Conservation (phyloP, 2,888 invertebrate species). For the Lasioglossum zephyrum region DNA sequence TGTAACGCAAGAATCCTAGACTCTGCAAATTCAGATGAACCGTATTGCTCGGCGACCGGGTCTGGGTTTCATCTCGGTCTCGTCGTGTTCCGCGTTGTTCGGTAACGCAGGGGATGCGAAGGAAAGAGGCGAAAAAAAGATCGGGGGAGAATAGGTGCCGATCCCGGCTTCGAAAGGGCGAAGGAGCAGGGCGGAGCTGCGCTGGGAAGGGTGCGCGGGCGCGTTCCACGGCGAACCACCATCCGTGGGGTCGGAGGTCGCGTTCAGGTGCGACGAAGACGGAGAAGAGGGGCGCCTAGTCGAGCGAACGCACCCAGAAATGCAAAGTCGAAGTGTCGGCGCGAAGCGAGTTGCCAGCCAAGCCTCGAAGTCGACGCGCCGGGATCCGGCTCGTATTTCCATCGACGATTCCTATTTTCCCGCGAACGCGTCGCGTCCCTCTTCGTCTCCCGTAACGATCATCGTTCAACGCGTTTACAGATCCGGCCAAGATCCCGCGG, state of each 20-base stretch:
- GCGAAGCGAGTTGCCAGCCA: slow-evolving; percentile 65
- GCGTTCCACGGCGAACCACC: slow-evolving; percentile 69
- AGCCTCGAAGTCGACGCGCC: slow-evolving; percentile 67
- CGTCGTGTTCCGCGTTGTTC: neutral
- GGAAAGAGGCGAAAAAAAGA: slow-evolving; percentile 2
- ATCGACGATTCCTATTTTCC: slow-evolving; percentile 27
- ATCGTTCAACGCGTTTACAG: neutral
- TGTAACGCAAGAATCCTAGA: neutral
- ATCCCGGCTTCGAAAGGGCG: slow-evolving; percentile 68
- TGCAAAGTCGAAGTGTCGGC: slow-evolving; percentile 75
- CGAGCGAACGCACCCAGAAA: slow-evolving; percentile 73
- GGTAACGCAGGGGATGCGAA: slow-evolving; percentile 28
- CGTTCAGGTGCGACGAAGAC: slow-evolving; percentile 77
- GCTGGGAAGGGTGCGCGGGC: slow-evolving; percentile 81
- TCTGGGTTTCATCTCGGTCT: neutral
- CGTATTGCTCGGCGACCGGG: too few relatives aligned
- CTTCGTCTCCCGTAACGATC: neutral
- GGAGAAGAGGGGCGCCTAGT: slow-evolving; percentile 70
- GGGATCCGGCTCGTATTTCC: slow-evolving; percentile 30
- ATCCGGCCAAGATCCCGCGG: neutral
- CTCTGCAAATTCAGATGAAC: neutral
- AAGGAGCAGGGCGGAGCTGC: slow-evolving; percentile 82
- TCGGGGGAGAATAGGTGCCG: slow-evolving; percentile 51
- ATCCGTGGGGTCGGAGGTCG: slow-evolving; percentile 77
- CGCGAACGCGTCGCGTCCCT: slow-evolving; percentile 10